Evolutionary conservation across 2,888 invertebrate species (phyloP), one percentile per base, ranked within the genome.

Genomic region (Coenonympha arcania): DNA sequence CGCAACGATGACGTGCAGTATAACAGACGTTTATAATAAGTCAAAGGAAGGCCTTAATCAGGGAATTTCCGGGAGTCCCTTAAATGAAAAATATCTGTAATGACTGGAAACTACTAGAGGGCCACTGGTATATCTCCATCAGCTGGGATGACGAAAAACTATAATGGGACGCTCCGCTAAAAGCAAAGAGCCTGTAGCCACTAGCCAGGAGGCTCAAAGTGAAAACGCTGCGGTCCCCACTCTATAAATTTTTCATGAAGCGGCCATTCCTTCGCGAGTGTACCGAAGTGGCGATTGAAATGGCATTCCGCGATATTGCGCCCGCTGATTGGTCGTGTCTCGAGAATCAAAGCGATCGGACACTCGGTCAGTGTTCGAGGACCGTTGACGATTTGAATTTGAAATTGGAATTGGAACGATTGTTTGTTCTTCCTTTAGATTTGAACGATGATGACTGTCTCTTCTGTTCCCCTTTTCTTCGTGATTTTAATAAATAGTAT

Each of bases 241-340:
- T 44, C 66, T 69, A 84, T 84, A 83, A 72, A 84, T 84, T 77
- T 84, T 83, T 84, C 84, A 84, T 84, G 84, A 83, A 76, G 66
- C 66, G 62, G 63, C 76, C 70, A 67, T 66, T 67, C 60, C 63
- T 56, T 60, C 59, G 64, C 31, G 48, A 69, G 64, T 61, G 60
- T 54, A 59, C 68, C 69, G 63, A 66, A 66, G 70, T 71, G 74
- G 71, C 73, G 79, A 84, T 84, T 83, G 83, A 83, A 81, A 79
- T 75, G 72, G 66, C 68, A 71, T 66, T 72, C 66, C 65, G 65
- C 72, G 61, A 73, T 79, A 78, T 77, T 73, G 74, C 66, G 60
- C 56, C 59, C 65, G 69, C 64, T 71, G 73, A 69, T 68, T 65
- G 69, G 73, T 66, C 64, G 67, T 58, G 56, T 55, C 52, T 60